Percentiles rank a stretch among this genome's conserved stretches.
phyloP scores from a whole-genome alignment of 2,888 invertebrate genomes.

The Drosophila sordidula region DNA sequence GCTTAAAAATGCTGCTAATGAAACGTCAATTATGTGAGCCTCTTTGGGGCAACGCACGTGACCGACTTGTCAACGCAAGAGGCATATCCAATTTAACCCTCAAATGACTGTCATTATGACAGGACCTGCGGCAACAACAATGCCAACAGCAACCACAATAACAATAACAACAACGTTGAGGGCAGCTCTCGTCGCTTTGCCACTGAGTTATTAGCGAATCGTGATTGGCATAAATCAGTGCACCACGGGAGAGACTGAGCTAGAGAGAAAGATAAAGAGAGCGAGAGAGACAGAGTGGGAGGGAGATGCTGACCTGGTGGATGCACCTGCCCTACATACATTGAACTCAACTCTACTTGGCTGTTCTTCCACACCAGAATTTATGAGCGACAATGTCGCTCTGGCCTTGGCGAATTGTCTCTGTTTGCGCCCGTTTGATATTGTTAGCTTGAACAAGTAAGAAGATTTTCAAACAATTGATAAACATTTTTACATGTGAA shows the following conservation, averaged over 20 bases:
- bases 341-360: slow-evolving; percentile 26
- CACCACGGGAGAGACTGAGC: slow-evolving; percentile 6
- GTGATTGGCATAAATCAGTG: slow-evolving; percentile 83
- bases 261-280: background rate
- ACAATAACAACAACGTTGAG: slow-evolving; percentile 41
- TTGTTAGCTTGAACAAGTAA: slow-evolving; percentile 23
- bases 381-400: slow-evolving; percentile 48
- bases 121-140: slow-evolving; percentile 51
- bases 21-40: slow-evolving; percentile 77
- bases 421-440: slow-evolving; percentile 22
- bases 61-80: slow-evolving; percentile 78
- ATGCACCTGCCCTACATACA: slow-evolving; percentile 59
- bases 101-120: slow-evolving; percentile 81
- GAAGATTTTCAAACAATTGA: no score
- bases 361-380: slow-evolving; percentile 44
- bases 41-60: slow-evolving; percentile 69
- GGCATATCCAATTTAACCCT: slow-evolving; percentile 82
- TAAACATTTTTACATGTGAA: no score
- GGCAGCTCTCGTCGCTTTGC: slow-evolving; percentile 52
- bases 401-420: background rate
- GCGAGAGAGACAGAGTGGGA: background rate
- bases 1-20: slow-evolving; percentile 72
- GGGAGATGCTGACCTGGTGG: background rate
- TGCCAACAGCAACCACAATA: slow-evolving; percentile 14
- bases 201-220: slow-evolving; percentile 80